These are phyloP conservation scores for Desmodus rotundus DNA, from an alignment of 2,113 vertebrate genomes.

Conservation along the genomic window DNA sequence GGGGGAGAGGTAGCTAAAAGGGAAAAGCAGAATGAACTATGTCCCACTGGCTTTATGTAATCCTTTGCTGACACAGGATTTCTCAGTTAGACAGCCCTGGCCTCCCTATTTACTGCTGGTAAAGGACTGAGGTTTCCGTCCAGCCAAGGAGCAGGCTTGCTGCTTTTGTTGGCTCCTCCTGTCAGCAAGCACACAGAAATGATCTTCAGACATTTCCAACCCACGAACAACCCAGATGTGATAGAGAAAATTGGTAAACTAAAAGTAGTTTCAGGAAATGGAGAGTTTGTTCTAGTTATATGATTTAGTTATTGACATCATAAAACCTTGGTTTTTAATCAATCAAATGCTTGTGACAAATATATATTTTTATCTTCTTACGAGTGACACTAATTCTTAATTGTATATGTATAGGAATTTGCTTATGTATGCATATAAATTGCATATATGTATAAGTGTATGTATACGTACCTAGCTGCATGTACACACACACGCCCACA, in stretches of 20 bases:
- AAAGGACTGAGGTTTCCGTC: neutral
- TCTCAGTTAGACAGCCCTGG: slow-evolving; percentile 22
- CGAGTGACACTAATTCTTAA: neutral
- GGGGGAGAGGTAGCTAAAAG: neutral
- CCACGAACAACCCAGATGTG: neutral
- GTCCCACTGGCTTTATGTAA: slow-evolving; percentile 58
- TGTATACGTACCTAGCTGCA: no score
- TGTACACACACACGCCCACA: neutral
- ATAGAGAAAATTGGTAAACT: neutral
- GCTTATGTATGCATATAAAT: neutral
- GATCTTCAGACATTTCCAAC: neutral
- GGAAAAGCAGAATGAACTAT: slow-evolving; percentile 52
- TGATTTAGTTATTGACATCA: neutral
- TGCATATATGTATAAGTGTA: neutral
- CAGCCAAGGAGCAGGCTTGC: neutral
- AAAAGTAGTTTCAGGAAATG: slow-evolving; percentile 12
- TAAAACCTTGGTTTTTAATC: neutral
- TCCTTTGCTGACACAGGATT: slow-evolving; percentile 40
- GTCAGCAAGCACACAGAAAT: slow-evolving; percentile 21
- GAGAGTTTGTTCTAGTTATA: neutral
- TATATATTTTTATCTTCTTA: neutral
- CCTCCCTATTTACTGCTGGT: neutral
- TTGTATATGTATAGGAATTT: neutral
- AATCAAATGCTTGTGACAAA: neutral
- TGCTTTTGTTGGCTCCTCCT: neutral